Evolutionary conservation across 2,888 invertebrate genomes (phyloP).

Genomic region (Heliconius ismenius): DNA sequence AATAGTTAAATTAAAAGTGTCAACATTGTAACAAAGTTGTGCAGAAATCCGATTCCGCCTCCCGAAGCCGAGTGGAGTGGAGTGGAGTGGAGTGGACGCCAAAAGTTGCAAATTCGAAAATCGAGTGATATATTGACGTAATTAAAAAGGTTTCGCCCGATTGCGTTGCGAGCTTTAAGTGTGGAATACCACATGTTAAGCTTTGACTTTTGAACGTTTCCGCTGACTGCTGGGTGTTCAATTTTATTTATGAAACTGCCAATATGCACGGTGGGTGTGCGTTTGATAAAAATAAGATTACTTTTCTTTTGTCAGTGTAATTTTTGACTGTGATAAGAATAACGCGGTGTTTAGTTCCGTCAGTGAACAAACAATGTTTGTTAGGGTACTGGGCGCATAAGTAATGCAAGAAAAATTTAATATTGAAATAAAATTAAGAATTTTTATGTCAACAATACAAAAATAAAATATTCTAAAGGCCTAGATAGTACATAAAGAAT

Average conservation of each 20-base stretch:
- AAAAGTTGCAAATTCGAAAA: slow-evolving; percentile 52
- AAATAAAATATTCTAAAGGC: background rate
- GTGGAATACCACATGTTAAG: slow-evolving; percentile 20
- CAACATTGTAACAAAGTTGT: slow-evolving; percentile 20
- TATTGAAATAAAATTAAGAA: no score
- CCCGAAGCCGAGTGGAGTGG: slow-evolving; percentile 19
- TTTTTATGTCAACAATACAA: background rate
- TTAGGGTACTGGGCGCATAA: no score
- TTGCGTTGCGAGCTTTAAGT: slow-evolving; percentile 40
- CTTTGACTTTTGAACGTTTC: slow-evolving; percentile 19
- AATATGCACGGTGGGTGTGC: background rate
- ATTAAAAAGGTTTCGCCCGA: slow-evolving; percentile 67
- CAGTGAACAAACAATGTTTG: no score
- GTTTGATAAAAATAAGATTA: no score
- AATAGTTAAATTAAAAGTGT: slow-evolving; percentile 13
- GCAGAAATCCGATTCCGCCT: slow-evolving; percentile 14
- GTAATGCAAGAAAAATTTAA: no score
- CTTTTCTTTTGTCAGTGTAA: no score
- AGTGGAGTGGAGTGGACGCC: slow-evolving; percentile 22
- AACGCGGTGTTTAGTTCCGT: no score
- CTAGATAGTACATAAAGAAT: no score
- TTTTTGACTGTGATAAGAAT: no score
- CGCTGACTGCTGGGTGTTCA: slow-evolving; percentile 10
- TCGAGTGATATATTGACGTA: slow-evolving; percentile 67
- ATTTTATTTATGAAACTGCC: background rate